Evolutionary conservation across 2,888 invertebrate species (phyloP).

Genomic region (Drosophila paranaensis): DNA sequence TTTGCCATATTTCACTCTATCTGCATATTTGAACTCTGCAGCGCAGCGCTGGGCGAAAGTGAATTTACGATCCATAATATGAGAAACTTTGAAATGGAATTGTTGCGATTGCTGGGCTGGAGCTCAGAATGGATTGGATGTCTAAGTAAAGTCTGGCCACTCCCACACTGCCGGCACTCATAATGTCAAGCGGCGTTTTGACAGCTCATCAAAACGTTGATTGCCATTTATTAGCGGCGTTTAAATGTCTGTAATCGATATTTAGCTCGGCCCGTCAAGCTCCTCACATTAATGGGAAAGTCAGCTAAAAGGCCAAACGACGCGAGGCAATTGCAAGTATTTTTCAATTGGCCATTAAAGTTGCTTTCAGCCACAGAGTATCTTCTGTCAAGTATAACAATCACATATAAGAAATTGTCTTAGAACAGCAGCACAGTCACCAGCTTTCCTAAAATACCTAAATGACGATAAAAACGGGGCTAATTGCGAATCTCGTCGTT

Average conservation of each 20-base stretch:
- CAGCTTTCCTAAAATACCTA: too few species aligned
- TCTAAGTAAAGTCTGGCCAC: slow-evolving; percentile 11
- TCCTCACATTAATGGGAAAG: slow-evolving; percentile 57
- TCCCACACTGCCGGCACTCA: slow-evolving; percentile 25
- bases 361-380: not conserved
- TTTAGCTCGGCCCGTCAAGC: slow-evolving; percentile 45
- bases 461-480: too few species aligned
- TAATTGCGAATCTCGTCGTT: too few species aligned
- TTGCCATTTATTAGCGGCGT: slow-evolving; percentile 66
- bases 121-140: slow-evolving; percentile 5
- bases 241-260: slow-evolving; percentile 66
- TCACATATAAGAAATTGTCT: too few species aligned
- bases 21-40: slow-evolving; percentile 42
- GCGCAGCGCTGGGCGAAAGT: slow-evolving; percentile 32
- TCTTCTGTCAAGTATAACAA: not conserved
- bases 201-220: slow-evolving; percentile 72
- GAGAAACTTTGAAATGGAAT: slow-evolving; percentile 37
- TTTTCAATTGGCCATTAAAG: slow-evolving; percentile 1
- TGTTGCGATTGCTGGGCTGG: slow-evolving; percentile 12
- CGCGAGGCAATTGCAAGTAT: not conserved
- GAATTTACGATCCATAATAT: slow-evolving; percentile 53
- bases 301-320: slow-evolving; percentile 47
- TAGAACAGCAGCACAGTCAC: too few species aligned
- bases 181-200: slow-evolving; percentile 63
- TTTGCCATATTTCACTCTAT: slow-evolving; percentile 53